Percentiles rank a stretch among this genome's conserved stretches.
Conservation (phyloP, 1,140 invertebrate genomes). For the Eumaeus atala region DNA sequence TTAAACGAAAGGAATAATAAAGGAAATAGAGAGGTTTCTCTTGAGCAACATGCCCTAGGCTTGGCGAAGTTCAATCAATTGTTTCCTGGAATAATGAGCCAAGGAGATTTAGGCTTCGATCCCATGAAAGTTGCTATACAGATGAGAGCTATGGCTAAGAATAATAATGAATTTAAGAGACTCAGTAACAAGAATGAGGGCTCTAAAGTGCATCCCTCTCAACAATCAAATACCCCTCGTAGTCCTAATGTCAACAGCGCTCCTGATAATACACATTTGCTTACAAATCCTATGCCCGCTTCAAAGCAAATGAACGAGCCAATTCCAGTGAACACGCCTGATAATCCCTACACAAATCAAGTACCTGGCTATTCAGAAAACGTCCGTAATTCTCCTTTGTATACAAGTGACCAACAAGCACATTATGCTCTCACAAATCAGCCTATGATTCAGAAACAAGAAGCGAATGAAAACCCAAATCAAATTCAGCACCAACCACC, state of each 20-base stretch:
- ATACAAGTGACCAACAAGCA: neutral
- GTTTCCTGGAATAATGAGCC: constrained; percentile 54
- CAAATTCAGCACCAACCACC: neutral
- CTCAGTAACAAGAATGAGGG: no score
- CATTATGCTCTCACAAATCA: neutral
- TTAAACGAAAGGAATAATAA: no score
- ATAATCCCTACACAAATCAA: constrained; percentile 28
- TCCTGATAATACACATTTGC: no score
- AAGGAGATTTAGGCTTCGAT: constrained; percentile 55
- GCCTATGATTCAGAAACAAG: neutral
- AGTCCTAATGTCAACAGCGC: no score
- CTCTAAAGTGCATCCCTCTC: no score
- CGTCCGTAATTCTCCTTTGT: constrained; percentile 27
- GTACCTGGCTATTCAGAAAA: constrained; percentile 51
- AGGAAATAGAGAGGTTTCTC: no score
- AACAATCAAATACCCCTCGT: no score
- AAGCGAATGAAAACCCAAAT: neutral
- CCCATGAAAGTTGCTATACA: constrained; percentile 66
- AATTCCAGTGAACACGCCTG: constrained; percentile 7
- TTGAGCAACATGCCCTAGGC: constrained; percentile 45
- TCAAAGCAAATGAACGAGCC: constrained; percentile 8
- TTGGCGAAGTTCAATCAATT: constrained; percentile 60
- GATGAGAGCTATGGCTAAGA: constrained; percentile 34
- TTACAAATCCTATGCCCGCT: no score
- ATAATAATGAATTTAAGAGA: no score